Evolutionary conservation across 2,113 vertebrate species (phyloP), one percentile per base, ranked within the genome.

Genomic region (Dromas ardeola): DNA sequence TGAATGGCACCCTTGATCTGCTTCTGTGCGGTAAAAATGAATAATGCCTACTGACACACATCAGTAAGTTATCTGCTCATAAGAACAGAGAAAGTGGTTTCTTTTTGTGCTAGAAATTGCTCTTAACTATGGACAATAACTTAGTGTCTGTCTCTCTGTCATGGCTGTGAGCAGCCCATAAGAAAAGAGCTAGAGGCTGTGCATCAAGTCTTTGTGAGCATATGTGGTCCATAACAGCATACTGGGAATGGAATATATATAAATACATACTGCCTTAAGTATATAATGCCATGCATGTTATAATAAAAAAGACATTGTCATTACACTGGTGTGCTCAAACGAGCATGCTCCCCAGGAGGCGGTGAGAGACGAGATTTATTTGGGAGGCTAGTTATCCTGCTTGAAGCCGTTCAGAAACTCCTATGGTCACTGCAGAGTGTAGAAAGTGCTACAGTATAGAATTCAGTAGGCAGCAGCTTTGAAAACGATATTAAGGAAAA

Each of bases 1-100:
- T 83, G 93, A 97, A 67, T 69, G 90, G 78, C 74, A 91, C 49
- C 61, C 89, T 91, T 87, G 94, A 53, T 87, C 93, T 36, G 73
- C 81, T 81, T 52, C 86, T 89, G 45, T 87, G 84, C 7, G 43
- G 91, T 95, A 91, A 93, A 91, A 92, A 93, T 84, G 90, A 97
- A 40, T 84, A 87, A 95, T 77, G 50, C 58, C 81, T 61, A 16
- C 88, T 91, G 82, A 59, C 74, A 82, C 32, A 58, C 32, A 42
- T 74, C 59, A 63, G 47, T 94, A 89, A 92, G 40, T 90, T 96
- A 96, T 82, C 81, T 76, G 40, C 71, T 84, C 83, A 61, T 65
- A 67, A 86, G 88, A 78, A 73, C 13, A 67, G 79, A 71, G 85
- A 40, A 88, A 67, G 78, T 76, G 30, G 30, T 77, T 93, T 72